Base-by-base conservation (phyloP, 1,140 invertebrate genomes). In the Nebria ingens region DNA sequence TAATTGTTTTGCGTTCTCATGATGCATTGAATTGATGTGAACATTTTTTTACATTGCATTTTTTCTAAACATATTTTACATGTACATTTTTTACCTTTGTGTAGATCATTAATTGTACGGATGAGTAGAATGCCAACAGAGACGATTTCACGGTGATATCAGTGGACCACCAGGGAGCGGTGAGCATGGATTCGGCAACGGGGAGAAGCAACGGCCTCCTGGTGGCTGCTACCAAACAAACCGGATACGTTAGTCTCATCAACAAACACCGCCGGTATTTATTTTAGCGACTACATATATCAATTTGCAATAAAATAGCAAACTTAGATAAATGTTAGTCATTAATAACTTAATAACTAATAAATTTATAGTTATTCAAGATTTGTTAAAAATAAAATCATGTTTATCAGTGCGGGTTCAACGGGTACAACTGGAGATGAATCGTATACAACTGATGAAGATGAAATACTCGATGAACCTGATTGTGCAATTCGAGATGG, bases 351-450 rank as follows among this genome's bases (percentile, higher is more conserved):
- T n/a, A n/a, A n/a, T n/a, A n/a, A n/a, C n/a, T n/a, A n/a, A n/a
- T n/a, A n/a, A n/a, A n/a, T n/a, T n/a, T n/a, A n/a, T n/a, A n/a
- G n/a, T n/a, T n/a, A n/a, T n/a, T n/a, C n/a, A n/a, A n/a, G n/a
- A n/a, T n/a, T n/a, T n/a, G n/a, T n/a, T n/a, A n/a, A n/a, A n/a
- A n/a, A n/a, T n/a, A n/a, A n/a, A n/a, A n/a, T n/a, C n/a, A n/a
- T n/a, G n/a, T n/a, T n/a, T n/a, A n/a, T n/a, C 25, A 34, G 75
- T 15, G 73, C 75, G 2, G 75, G 75, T 4, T 77, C 75, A 17
- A 77, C 76, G 9, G 76, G 76, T 1, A 78, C 76, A 2, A 78
- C 76, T 2, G 76, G 76, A 0, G 76, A 78, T 56, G 75, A 79
- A 61, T 76, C 76, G 19, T 76, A 76, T 59, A 77, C 76, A 0